phyloP scores from a whole-genome alignment of 1,140 invertebrate genomes.

The Potamilus streckersoni region DNA sequence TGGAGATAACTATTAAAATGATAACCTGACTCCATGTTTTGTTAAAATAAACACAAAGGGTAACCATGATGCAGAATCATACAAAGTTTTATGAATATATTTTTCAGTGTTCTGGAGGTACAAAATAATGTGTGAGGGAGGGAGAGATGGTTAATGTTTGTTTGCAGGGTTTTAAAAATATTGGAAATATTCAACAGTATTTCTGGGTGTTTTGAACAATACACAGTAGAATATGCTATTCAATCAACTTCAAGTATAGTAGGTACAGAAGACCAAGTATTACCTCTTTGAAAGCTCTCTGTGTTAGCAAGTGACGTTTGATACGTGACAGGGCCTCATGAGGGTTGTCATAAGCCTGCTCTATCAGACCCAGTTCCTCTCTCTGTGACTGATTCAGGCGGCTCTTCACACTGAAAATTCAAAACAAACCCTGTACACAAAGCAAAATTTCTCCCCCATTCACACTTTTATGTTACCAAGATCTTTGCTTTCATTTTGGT shows the following conservation, averaged over 20 bases:
- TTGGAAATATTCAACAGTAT: not conserved
- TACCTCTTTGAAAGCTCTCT: conserved; percentile 98
- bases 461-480: too few relatives aligned
- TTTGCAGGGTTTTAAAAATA: not conserved
- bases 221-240: not conserved
- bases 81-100: too few relatives aligned
- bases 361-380: conserved; percentile 98
- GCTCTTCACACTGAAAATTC: conserved; percentile 88
- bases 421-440: too few relatives aligned
- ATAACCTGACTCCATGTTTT: too few relatives aligned
- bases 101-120: not conserved
- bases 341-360: conserved; percentile 99
- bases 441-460: too few relatives aligned
- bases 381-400: conserved; percentile 98
- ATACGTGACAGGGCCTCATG: conserved; percentile 99
- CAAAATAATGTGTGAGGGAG: not conserved
- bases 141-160: not conserved
- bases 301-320: conserved; percentile 98
- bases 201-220: not conserved
- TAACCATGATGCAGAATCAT: too few relatives aligned
- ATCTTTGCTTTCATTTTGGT: too few relatives aligned
- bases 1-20: too few relatives aligned
- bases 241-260: not conserved
- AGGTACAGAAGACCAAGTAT: conserved; percentile 16
- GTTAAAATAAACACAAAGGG: too few relatives aligned